phyloP scores from a whole-genome alignment of 2,113 vertebrate genomes.

The Tetrao urogallus region DNA sequence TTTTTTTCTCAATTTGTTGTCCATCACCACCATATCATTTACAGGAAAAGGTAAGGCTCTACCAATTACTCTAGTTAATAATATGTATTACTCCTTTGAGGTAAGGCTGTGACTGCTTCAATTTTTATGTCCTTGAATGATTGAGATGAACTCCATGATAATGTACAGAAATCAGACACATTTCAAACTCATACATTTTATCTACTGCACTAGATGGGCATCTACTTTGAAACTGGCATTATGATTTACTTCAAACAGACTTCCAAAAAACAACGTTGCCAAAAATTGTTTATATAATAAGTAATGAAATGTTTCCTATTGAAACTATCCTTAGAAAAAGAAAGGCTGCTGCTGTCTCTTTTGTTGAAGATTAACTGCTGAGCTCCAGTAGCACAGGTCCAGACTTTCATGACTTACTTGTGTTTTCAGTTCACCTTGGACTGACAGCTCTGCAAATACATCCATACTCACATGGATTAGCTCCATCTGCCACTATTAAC shows the following conservation, averaged over 20 bases:
- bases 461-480: conserved; percentile 92
- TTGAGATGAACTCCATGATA: not conserved
- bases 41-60: not conserved
- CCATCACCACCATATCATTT: not conserved
- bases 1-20: not conserved
- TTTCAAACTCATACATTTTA: not conserved
- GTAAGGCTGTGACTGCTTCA: not conserved
- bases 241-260: not conserved
- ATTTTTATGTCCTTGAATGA: not conserved
- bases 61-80: not conserved
- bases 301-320: not conserved
- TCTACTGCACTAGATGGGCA: not conserved
- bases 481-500: conserved; percentile 94
- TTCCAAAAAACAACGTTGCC: not conserved
- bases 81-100: not conserved
- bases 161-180: not conserved
- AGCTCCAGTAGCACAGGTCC: not conserved
- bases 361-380: not conserved
- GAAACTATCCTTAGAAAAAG: not conserved
- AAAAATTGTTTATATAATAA: not conserved
- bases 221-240: not conserved
- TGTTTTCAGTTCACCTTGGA: not conserved
- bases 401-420: not conserved
- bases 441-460: not conserved
- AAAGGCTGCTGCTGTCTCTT: not conserved